phyloP scores from a whole-genome alignment of 2,113 vertebrate species.

The Ophthalmolycus amberensis region DNA sequence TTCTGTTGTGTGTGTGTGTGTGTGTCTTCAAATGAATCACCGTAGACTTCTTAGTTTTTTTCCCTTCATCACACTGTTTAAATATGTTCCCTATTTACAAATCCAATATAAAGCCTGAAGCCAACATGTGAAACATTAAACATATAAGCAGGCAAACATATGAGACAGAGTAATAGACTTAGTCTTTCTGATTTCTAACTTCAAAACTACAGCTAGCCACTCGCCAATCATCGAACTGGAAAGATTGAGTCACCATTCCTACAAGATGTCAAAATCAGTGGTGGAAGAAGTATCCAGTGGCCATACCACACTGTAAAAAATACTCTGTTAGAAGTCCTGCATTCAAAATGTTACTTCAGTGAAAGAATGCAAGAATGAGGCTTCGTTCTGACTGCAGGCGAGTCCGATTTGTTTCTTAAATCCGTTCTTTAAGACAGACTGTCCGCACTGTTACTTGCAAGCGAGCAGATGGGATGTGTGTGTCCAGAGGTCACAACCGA shows the following conservation, averaged over 20 bases:
- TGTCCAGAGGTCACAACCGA: too few relatives aligned
- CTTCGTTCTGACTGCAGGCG: background rate
- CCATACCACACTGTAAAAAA: background rate
- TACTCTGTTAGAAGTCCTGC: background rate
- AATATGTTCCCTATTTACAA: background rate
- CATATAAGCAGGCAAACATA: background rate
- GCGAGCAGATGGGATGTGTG: background rate
- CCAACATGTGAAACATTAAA: background rate
- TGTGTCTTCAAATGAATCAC: background rate
- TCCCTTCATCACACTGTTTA: background rate
- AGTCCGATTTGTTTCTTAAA: background rate
- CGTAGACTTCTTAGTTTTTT: background rate
- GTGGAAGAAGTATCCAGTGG: background rate
- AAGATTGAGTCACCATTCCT: background rate
- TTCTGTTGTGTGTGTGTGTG: background rate
- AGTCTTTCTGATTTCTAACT: background rate
- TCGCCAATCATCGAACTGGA: background rate
- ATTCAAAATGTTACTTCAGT: background rate
- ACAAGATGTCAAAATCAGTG: background rate
- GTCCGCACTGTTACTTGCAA: too few relatives aligned
- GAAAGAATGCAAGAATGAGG: background rate
- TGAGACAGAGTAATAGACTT: background rate
- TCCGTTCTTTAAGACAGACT: background rate
- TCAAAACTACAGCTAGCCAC: background rate
- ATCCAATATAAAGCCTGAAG: background rate